These are phyloP conservation scores for Drosophila neotestacea DNA, from an alignment of 2,888 invertebrate species.

Conservation along the genomic window DNA sequence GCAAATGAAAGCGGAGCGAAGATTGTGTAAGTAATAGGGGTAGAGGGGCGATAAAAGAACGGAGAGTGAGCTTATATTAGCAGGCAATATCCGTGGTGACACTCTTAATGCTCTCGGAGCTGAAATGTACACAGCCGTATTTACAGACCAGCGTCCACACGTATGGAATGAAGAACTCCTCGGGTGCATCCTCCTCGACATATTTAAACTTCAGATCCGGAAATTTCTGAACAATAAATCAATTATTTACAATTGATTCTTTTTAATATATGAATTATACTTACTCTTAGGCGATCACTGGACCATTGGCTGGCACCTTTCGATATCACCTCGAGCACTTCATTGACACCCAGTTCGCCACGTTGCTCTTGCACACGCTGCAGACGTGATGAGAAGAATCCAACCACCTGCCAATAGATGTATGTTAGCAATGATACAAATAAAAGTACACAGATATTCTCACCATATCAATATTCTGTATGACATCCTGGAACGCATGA, in stretches of 20 bases:
- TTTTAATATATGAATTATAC: slow-evolving; percentile 24
- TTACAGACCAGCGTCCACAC: slow-evolving; percentile 96
- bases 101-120: slow-evolving; percentile 84
- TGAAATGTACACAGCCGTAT: slow-evolving; percentile 86
- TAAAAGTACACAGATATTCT: background rate
- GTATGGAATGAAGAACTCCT: slow-evolving; percentile 99
- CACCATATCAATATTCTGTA: slow-evolving; percentile 98
- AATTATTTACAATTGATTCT: background rate
- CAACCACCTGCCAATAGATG: slow-evolving; percentile 86
- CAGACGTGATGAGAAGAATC: slow-evolving; percentile 88
- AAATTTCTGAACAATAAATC: slow-evolving; percentile 91
- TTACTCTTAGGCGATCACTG: slow-evolving; percentile 95
- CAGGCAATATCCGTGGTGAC: slow-evolving; percentile 84
- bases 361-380: slow-evolving; percentile 88
- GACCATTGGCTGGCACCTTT: slow-evolving; percentile 97
- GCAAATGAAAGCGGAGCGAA: slow-evolving; percentile 45
- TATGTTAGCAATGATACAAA: background rate
- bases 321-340: slow-evolving; percentile 95
- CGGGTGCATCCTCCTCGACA: slow-evolving; percentile 99
- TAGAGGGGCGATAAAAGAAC: slow-evolving; percentile 1
- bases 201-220: slow-evolving; percentile 99
- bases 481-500: slow-evolving; percentile 95
- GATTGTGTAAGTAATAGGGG: slow-evolving; percentile 16
- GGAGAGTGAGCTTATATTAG: slow-evolving; percentile 75
- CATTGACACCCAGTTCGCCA: slow-evolving; percentile 92